phyloP scores from a whole-genome alignment of 2,113 vertebrate genomes.

The Malaclemys terrapin region DNA sequence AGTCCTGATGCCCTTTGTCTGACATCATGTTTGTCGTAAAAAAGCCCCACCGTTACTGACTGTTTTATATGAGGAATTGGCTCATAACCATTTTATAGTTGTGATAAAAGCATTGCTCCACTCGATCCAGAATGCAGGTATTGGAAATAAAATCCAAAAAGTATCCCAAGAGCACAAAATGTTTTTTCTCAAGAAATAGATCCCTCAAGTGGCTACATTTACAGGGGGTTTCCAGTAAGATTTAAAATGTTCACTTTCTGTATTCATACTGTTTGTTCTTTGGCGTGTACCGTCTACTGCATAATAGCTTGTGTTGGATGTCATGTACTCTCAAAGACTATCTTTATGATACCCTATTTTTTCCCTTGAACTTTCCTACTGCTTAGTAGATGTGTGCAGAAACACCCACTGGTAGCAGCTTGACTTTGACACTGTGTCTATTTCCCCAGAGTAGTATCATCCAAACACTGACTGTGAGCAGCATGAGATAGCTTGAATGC shows the following conservation, averaged over 20 bases:
- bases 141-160: conserved; percentile 75
- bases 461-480: conserved; percentile 55
- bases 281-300: conserved; percentile 14
- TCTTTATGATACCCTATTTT: conserved; percentile 54
- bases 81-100: conserved; percentile 81
- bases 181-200: conserved; percentile 78
- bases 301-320: conserved; percentile 45
- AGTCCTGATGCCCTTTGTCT: conserved; percentile 85
- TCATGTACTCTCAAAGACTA: conserved; percentile 58
- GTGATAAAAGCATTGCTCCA: conserved; percentile 78
- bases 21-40: conserved; percentile 80
- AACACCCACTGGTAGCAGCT: conserved; percentile 75
- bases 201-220: conserved; percentile 81
- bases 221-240: conserved; percentile 70
- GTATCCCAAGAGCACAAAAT: conserved; percentile 66
- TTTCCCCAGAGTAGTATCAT: conserved; percentile 72
- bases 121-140: conserved; percentile 69
- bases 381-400: conserved; percentile 58
- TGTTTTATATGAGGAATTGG: conserved; percentile 80
- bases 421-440: conserved; percentile 73
- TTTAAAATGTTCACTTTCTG: conserved; percentile 67
- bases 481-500: conserved; percentile 40
- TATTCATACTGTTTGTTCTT: conserved; percentile 58
- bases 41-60: conserved; percentile 69
- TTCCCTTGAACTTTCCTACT: conserved; percentile 67